These are phyloP conservation scores for Crocallis elinguaria DNA, from an alignment of 2,888 invertebrate genomes.

Conservation along the genomic window DNA sequence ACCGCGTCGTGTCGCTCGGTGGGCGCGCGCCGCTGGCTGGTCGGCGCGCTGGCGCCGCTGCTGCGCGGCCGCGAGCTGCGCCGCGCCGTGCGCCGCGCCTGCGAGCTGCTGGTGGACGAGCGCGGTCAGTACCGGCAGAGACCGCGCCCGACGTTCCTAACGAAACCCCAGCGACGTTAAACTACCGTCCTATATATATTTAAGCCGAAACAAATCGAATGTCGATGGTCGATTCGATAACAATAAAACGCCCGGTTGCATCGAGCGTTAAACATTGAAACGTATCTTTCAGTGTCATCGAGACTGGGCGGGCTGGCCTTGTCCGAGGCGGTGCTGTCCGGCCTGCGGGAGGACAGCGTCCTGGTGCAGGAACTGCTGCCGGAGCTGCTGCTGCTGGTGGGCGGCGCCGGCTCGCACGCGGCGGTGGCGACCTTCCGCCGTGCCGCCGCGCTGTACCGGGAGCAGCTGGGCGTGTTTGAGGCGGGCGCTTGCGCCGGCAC, in stretches of 20 bases:
- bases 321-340: background rate
- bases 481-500: background rate
- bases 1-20: background rate
- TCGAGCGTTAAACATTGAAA: too few relatives aligned
- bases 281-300: background rate
- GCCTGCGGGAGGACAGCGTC: background rate
- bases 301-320: background rate
- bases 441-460: background rate
- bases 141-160: too few relatives aligned
- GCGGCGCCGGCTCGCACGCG: background rate
- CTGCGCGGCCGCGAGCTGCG: slow-evolving; percentile 2
- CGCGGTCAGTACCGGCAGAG: slow-evolving; percentile 1
- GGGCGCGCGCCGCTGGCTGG: slow-evolving; percentile 7
- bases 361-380: background rate
- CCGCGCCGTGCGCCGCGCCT: background rate
- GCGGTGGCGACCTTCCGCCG: background rate
- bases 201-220: too few relatives aligned
- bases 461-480: background rate
- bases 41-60: slow-evolving; percentile 8
- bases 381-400: background rate
- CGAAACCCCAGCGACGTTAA: too few relatives aligned
- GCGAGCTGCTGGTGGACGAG: background rate
- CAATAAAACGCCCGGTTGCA: too few relatives aligned
- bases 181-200: too few relatives aligned
- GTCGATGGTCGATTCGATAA: too few relatives aligned